phyloP scores from a whole-genome alignment of 2,113 vertebrate genomes.

The Cyphomyrus plagiostoma region DNA sequence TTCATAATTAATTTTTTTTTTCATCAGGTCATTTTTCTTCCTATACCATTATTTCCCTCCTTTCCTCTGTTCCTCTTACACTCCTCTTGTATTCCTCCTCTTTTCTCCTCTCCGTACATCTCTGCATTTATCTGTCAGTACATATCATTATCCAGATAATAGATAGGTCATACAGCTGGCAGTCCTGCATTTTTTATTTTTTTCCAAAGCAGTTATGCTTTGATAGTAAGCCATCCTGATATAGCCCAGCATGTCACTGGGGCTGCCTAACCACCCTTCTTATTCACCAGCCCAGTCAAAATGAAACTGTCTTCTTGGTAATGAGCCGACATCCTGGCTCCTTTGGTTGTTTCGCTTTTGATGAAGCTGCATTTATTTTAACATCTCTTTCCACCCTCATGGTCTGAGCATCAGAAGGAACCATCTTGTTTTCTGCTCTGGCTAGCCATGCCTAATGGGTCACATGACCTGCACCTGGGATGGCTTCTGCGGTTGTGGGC shows the following conservation, averaged over 20 bases:
- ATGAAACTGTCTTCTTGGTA: neutral
- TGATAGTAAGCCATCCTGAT: neutral
- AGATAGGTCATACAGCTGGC: neutral
- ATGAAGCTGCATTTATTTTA: neutral
- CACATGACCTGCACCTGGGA: neutral
- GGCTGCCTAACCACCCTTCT: neutral
- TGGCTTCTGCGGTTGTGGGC: neutral
- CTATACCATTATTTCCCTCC: neutral
- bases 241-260: neutral
- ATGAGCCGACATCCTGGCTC: neutral
- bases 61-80: neutral
- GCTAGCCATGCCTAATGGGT: neutral
- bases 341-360: neutral
- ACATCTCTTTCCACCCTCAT: neutral
- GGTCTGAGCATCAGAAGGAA: neutral
- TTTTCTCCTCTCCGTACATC: neutral
- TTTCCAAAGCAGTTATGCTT: neutral
- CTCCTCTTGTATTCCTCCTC: neutral
- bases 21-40: neutral
- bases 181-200: neutral
- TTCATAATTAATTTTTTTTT: neutral
- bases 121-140: neutral
- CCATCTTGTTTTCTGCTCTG: neutral
- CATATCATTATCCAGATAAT: neutral
- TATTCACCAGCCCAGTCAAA: neutral